These are phyloP conservation scores for Gerris lacustris DNA, from an alignment of 2,888 invertebrate genomes.

Conservation along the genomic window DNA sequence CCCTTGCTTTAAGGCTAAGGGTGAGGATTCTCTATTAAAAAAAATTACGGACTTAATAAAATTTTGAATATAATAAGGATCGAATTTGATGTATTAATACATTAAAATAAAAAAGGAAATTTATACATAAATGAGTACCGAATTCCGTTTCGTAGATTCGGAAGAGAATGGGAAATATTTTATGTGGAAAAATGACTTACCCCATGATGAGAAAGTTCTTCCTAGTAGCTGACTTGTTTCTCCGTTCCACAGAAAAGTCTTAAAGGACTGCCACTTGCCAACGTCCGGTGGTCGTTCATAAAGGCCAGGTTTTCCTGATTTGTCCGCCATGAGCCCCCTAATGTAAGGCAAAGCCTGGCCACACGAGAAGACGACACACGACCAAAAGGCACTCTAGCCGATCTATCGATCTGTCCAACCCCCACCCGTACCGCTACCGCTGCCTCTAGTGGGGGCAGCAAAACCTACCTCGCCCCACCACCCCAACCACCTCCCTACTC, in stretches of 20 bases:
- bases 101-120: not conserved
- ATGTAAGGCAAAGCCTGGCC: not conserved
- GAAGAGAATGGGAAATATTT: not conserved
- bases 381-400: conserved; percentile 1
- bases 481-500: not conserved
- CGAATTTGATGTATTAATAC: not conserved
- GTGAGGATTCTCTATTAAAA: not conserved
- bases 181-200: conserved; percentile 49
- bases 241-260: conserved; percentile 78
- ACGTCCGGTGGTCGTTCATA: conserved; percentile 61
- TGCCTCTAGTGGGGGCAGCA: not conserved
- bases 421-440: not conserved
- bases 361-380: not conserved
- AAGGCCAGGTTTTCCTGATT: conserved; percentile 43
- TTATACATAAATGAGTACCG: no score
- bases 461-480: not conserved
- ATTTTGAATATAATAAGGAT: not conserved
- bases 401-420: not conserved
- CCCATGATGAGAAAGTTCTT: conserved; percentile 86
- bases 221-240: conserved; percentile 86
- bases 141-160: not conserved
- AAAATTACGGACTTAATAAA: not conserved
- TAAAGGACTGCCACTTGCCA: conserved; percentile 74
- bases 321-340: conserved; percentile 24
- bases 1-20: not conserved